These are phyloP conservation scores for Bellardia bayeri DNA, from an alignment of 2,888 invertebrate species.

Conservation along the genomic window DNA sequence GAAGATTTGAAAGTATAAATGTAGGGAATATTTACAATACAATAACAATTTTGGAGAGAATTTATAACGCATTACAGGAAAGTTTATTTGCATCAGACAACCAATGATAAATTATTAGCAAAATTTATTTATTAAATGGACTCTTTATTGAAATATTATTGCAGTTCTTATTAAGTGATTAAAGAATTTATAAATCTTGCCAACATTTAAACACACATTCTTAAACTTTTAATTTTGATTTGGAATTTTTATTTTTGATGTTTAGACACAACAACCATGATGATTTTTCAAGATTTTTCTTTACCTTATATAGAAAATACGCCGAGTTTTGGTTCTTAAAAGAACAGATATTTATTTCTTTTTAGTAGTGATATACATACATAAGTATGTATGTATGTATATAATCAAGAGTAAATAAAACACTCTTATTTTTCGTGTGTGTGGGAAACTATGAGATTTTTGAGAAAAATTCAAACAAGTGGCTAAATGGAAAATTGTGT, in stretches of 20 bases:
- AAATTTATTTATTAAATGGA: too few relatives aligned
- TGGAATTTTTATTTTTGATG: background rate
- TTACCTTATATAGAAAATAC: conserved; percentile 38
- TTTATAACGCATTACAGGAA: too few relatives aligned
- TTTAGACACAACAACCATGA: background rate
- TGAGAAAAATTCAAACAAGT: conserved; percentile 66
- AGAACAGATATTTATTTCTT: background rate
- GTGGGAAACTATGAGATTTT: conserved; percentile 21
- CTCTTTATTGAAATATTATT: too few relatives aligned
- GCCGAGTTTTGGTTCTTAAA: background rate
- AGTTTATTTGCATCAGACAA: too few relatives aligned
- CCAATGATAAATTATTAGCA: too few relatives aligned
- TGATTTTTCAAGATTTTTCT: conserved; percentile 5
- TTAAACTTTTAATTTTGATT: too few relatives aligned
- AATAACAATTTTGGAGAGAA: too few relatives aligned
- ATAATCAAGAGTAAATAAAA: conserved; percentile 7
- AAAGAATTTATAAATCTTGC: background rate
- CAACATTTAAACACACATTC: background rate
- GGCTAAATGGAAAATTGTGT: conserved; percentile 52
- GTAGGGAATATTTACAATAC: too few relatives aligned
- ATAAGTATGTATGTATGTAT: too few relatives aligned
- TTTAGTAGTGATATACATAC: background rate
- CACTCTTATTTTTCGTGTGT: conserved; percentile 7
- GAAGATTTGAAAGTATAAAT: too few relatives aligned
- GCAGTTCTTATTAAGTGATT: too few relatives aligned